Evolutionary conservation across 1,140 invertebrate genomes (phyloP).

Genomic region (Drosophila eugracilis): DNA sequence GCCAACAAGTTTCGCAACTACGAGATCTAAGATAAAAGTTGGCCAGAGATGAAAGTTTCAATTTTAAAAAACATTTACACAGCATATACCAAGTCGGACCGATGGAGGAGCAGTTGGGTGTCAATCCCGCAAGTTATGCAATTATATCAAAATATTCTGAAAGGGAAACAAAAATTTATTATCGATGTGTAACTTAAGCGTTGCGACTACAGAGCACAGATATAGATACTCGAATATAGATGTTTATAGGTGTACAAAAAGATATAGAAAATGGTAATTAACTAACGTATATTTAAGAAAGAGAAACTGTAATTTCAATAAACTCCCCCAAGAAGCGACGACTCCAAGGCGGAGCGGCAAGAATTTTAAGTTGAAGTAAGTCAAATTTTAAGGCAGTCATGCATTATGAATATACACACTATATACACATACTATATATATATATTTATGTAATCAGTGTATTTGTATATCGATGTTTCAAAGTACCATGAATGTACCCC

Average conservation of each 20-base stretch:
- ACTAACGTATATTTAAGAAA: constrained; percentile 53
- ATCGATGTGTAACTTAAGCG: constrained; percentile 64
- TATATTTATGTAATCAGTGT: constrained; percentile 75
- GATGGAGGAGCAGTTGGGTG: neutral
- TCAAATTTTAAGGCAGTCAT: constrained; percentile 53
- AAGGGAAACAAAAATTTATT: constrained; percentile 29
- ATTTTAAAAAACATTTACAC: constrained; percentile 42
- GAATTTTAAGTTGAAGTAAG: constrained; percentile 66
- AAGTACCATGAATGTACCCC: constrained; percentile 57
- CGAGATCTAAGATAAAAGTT: constrained; percentile 90
- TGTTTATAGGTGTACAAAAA: constrained; percentile 77
- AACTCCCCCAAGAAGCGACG: constrained; percentile 49
- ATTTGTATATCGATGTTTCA: constrained; percentile 78
- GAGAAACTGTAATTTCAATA: constrained; percentile 85
- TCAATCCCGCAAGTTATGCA: constrained; percentile 21
- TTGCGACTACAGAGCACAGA: constrained; percentile 52
- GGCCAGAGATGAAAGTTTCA: constrained; percentile 44
- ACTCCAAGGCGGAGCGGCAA: constrained; percentile 39
- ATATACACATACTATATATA: constrained; percentile 31
- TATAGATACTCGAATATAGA: constrained; percentile 49
- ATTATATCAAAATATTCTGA: constrained; percentile 65
- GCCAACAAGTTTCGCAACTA: constrained; percentile 97
- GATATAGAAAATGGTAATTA: constrained; percentile 71
- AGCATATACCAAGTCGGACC: constrained; percentile 50
- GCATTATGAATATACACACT: constrained; percentile 13